Conservation (phyloP, 2,888 invertebrate genomes). For the Chrysopilus asiliformis region DNA sequence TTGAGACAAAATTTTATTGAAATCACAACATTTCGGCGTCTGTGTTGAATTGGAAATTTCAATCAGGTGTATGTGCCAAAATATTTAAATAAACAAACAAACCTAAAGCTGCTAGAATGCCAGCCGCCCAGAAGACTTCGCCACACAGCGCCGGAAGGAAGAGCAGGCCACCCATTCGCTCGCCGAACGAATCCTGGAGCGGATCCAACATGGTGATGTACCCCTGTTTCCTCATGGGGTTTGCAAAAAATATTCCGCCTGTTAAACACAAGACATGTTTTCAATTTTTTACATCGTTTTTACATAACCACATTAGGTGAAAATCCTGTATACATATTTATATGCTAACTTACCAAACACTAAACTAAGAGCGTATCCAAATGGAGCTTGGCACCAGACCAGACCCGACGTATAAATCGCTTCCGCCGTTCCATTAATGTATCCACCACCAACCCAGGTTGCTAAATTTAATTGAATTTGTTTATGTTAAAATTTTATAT, state of each 20-base stretch:
- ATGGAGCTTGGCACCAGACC: slow-evolving; percentile 98
- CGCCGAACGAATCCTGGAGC: slow-evolving; percentile 90
- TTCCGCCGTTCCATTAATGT: slow-evolving; percentile 98
- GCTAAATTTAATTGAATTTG: slow-evolving; percentile 41
- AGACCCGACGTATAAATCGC: slow-evolving; percentile 86
- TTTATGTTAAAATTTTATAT: neutral
- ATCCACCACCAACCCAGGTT: slow-evolving; percentile 99
- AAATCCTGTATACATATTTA: too few relatives aligned
- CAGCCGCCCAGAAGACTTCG: slow-evolving; percentile 98
- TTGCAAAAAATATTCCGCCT: slow-evolving; percentile 97
- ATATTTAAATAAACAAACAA: slow-evolving; percentile 21
- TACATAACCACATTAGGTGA: too few relatives aligned
- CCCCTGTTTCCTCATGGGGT: slow-evolving; percentile 93
- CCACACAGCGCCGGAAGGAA: slow-evolving; percentile 95
- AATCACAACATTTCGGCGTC: too few relatives aligned
- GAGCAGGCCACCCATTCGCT: slow-evolving; percentile 91
- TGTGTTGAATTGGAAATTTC: too few relatives aligned
- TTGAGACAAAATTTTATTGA: too few relatives aligned
- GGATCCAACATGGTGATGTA: slow-evolving; percentile 99
- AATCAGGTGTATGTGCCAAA: too few relatives aligned
- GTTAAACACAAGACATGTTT: neutral
- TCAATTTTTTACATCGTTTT: neutral
- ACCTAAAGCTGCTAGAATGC: slow-evolving; percentile 91
- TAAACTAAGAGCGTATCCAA: slow-evolving; percentile 92
- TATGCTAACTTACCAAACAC: slow-evolving; percentile 66